These are phyloP conservation scores for Crenichthys baileyi DNA, from an alignment of 2,797 vertebrate genomes.

Conservation along the genomic window DNA sequence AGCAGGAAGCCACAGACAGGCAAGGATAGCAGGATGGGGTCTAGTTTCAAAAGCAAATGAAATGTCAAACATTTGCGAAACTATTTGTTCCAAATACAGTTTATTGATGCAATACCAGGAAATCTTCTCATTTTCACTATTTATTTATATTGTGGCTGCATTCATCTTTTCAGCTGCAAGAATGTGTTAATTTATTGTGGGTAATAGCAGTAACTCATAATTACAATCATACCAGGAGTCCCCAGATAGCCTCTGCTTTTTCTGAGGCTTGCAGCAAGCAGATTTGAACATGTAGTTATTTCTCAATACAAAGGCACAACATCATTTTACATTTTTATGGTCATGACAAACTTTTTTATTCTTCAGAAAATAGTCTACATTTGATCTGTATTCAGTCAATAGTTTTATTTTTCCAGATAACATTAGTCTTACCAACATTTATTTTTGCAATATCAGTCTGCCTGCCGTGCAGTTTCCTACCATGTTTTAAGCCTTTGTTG, in stretches of 20 bases:
- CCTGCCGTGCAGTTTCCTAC: constrained; percentile 38
- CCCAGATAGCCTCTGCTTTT: no score
- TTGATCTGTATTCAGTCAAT: background rate
- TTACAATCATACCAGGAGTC: no score
- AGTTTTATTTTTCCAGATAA: background rate
- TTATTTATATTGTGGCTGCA: background rate
- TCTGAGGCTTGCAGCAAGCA: no score
- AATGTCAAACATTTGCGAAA: background rate
- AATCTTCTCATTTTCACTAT: background rate
- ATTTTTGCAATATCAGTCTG: background rate
- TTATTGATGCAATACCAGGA: background rate
- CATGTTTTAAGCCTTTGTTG: constrained; percentile 62
- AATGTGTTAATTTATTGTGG: background rate
- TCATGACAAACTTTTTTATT: background rate
- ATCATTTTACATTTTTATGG: background rate
- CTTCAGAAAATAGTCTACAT: background rate
- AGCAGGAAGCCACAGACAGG: background rate
- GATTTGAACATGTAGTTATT: background rate
- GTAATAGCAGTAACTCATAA: background rate
- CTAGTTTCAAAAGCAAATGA: background rate
- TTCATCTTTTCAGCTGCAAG: background rate
- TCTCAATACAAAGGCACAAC: background rate
- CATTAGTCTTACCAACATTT: background rate
- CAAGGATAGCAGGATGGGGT: background rate
- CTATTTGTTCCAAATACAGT: background rate